Percentiles rank a stretch among this genome's conserved stretches.
Conservation (phyloP, 2,797 vertebrate species). For the Nothura maculosa region DNA sequence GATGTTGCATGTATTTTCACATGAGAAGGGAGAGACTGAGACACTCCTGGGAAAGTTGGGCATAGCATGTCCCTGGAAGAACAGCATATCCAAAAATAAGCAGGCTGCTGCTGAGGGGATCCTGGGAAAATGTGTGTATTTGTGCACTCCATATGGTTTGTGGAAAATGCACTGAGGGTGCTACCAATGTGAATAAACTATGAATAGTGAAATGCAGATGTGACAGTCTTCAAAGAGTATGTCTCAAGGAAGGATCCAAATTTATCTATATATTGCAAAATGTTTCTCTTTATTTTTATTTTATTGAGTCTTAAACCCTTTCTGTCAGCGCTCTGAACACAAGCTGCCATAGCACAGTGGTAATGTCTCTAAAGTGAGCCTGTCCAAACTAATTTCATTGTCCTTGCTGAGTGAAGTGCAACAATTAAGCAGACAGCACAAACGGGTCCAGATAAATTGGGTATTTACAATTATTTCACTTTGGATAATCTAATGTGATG, state of each 20-base stretch:
- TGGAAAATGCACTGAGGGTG: not conserved
- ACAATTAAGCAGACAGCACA: slow-evolving; percentile 34
- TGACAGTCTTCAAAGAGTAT: not conserved
- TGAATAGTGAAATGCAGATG: not conserved
- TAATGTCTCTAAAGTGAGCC: slow-evolving; percentile 25
- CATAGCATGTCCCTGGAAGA: not conserved
- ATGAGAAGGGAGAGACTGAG: not conserved
- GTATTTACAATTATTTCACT: slow-evolving; percentile 58
- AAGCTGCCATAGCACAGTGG: not conserved
- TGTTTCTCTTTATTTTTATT: slow-evolving; percentile 17
- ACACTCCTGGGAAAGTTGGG: not conserved
- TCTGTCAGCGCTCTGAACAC: not conserved
- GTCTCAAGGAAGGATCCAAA: not conserved
- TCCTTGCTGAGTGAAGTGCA: slow-evolving; percentile 46
- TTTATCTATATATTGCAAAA: not conserved
- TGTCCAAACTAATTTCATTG: slow-evolving; percentile 53
- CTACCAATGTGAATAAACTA: not conserved
- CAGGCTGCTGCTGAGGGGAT: not conserved
- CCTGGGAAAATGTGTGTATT: not conserved
- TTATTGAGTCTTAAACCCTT: slow-evolving; percentile 7
- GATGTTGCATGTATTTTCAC: not conserved
- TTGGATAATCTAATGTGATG: slow-evolving; percentile 49
- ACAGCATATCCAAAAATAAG: not conserved
- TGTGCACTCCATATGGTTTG: not conserved
- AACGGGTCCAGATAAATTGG: not conserved